phyloP scores from a whole-genome alignment of 2,888 invertebrate genomes.

The Microplitis deprimator region DNA sequence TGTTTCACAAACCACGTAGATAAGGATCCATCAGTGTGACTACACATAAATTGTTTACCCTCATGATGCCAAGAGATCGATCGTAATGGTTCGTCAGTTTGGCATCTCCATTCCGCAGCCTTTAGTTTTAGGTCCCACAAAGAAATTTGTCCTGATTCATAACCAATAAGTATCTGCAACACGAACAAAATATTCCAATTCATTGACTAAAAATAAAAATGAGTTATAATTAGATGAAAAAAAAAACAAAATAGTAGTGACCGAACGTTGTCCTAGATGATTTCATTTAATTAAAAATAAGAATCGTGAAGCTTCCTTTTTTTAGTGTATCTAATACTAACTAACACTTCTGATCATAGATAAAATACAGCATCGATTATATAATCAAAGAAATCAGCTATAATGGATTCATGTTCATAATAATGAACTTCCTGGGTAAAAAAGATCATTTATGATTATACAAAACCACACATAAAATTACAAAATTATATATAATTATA shows the following conservation, averaged over 20 bases:
- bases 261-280: neutral
- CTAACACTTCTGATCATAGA: neutral
- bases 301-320: neutral
- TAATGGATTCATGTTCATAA: too few relatives aligned
- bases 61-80: constrained; percentile 98
- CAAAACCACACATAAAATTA: too few relatives aligned
- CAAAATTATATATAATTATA: too few relatives aligned
- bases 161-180: constrained; percentile 92
- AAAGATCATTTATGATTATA: too few relatives aligned
- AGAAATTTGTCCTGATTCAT: constrained; percentile 93
- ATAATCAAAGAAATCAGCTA: neutral
- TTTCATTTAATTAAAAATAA: neutral
- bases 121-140: constrained; percentile 95
- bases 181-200: constrained; percentile 10
- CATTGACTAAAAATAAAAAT: neutral
- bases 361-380: neutral
- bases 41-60: constrained; percentile 96
- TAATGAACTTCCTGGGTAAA: too few relatives aligned
- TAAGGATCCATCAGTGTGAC: constrained; percentile 95
- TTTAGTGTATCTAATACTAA: neutral
- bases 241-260: neutral
- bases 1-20: constrained; percentile 92
- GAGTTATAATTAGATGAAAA: neutral
- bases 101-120: constrained; percentile 88
- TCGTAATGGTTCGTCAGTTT: constrained; percentile 83